phyloP scores from a whole-genome alignment of 2,113 vertebrate genomes.

The Neolamprologus variostigma region DNA sequence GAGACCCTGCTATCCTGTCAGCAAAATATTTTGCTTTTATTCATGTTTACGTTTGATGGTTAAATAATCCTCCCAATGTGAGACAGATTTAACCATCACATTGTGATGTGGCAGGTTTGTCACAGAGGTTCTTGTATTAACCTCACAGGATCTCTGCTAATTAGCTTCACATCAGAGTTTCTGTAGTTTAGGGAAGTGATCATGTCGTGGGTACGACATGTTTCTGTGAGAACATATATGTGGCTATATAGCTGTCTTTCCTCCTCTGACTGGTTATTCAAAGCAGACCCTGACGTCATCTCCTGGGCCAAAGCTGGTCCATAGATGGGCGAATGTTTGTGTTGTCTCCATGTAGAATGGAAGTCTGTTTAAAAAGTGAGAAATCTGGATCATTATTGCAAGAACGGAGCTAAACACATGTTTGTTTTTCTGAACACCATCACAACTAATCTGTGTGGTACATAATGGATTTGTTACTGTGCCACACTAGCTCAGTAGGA shows the following conservation, averaged over 20 bases:
- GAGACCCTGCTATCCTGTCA: background rate
- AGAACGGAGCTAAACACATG: background rate
- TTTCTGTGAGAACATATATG: background rate
- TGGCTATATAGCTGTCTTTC: background rate
- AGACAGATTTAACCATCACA: background rate
- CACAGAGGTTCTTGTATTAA: background rate
- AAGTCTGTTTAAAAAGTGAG: background rate
- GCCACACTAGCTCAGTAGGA: background rate
- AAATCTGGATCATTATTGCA: background rate
- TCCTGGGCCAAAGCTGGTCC: background rate
- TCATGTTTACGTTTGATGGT: background rate
- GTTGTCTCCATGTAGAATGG: background rate
- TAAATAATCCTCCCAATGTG: background rate
- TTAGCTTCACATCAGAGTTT: background rate
- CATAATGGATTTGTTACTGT: background rate
- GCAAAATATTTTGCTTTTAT: background rate
- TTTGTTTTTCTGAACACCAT: background rate
- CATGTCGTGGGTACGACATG: background rate
- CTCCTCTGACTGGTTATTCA: background rate
- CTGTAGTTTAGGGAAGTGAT: background rate
- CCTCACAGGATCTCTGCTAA: background rate
- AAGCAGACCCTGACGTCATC: background rate
- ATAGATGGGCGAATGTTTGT: accelerated
- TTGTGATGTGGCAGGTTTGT: background rate
- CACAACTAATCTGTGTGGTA: background rate